These are phyloP conservation scores for Melikaiella ostensackeni DNA, from an alignment of 2,888 invertebrate species.

Conservation along the genomic window DNA sequence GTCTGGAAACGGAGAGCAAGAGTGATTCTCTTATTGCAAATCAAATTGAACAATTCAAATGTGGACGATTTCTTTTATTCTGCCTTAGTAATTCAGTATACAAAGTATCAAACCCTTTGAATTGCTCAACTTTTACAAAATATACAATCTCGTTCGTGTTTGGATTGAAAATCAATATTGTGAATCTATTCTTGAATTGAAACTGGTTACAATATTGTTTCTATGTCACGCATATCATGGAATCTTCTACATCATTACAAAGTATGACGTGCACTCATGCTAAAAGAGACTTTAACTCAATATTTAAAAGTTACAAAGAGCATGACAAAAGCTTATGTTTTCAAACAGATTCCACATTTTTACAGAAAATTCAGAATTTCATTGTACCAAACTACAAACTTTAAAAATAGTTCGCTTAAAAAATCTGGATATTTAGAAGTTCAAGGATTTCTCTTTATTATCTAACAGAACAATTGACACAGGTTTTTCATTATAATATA, in stretches of 20 bases:
- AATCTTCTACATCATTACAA: neutral
- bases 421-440: neutral
- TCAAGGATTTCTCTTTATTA: neutral
- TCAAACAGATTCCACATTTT: neutral
- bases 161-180: neutral
- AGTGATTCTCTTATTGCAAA: neutral
- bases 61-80: neutral
- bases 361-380: neutral
- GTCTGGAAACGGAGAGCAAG: neutral
- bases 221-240: neutral
- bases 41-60: neutral
- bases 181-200: neutral
- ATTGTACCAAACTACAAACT: conserved; percentile 16
- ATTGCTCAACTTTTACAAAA: neutral
- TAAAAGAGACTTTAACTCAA: neutral
- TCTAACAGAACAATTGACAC: neutral
- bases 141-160: neutral
- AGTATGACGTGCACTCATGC: neutral
- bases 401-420: neutral
- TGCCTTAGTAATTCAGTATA: neutral
- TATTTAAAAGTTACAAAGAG: neutral
- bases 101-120: neutral
- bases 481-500: neutral
- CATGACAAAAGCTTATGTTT: neutral
- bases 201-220: neutral